Evolutionary conservation across 2,113 vertebrate genomes (phyloP).

Genomic region (Pachyramphus minor): DNA sequence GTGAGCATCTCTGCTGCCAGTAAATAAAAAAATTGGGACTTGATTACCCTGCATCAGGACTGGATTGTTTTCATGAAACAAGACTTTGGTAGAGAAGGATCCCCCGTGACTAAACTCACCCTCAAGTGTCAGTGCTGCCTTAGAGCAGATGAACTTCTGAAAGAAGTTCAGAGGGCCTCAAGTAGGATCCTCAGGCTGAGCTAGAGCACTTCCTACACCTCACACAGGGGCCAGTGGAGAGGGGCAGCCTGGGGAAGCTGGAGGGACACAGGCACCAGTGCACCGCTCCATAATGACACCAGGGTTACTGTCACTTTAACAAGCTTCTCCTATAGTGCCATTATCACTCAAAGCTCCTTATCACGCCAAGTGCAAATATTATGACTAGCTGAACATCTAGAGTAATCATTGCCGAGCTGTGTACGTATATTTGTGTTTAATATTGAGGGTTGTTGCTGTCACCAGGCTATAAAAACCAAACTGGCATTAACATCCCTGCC

Average conservation of each 20-base stretch:
- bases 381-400: conserved; percentile 54
- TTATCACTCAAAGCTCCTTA: conserved; percentile 52
- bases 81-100: background rate
- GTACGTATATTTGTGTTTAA: conserved; percentile 55
- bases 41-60: background rate
- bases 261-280: background rate
- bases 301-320: conserved; percentile 50
- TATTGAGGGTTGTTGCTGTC: conserved; percentile 65
- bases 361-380: conserved; percentile 51
- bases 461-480: conserved; percentile 56
- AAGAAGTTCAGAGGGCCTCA: background rate
- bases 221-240: background rate
- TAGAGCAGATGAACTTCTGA: background rate
- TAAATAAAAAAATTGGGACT: background rate
- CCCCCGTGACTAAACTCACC: background rate
- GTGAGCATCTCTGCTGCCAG: background rate
- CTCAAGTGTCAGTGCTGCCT: background rate
- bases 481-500: conserved; percentile 22
- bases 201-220: background rate
- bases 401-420: conserved; percentile 50
- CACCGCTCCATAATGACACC: background rate
- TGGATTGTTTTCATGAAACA: background rate
- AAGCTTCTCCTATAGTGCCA: conserved; percentile 23
- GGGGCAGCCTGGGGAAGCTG: background rate
- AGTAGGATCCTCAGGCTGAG: background rate